Conservation (phyloP, 2,888 invertebrate species). For the Parnassius orleans region DNA sequence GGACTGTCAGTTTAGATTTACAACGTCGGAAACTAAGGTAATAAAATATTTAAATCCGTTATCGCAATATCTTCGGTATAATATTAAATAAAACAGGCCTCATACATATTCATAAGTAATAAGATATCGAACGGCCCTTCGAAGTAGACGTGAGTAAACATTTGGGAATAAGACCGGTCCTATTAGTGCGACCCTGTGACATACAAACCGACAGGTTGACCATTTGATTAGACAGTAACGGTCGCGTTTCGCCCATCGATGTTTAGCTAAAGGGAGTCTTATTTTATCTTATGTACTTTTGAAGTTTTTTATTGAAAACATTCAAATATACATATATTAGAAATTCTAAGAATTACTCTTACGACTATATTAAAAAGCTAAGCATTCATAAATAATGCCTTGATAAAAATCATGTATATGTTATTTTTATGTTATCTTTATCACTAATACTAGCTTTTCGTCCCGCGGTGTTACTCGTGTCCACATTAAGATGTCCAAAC, state of each 20-base stretch:
- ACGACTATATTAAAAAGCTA: no score
- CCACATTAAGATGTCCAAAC: no score
- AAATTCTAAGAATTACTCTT: no score
- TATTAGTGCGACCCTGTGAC: slow-evolving; percentile 50
- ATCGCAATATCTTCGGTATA: neutral
- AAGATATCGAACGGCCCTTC: slow-evolving; percentile 5
- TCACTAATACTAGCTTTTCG: no score
- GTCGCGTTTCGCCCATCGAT: slow-evolving; percentile 14
- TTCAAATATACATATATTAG: no score
- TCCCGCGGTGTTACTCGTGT: no score
- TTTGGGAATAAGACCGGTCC: slow-evolving; percentile 33
- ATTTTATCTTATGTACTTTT: neutral
- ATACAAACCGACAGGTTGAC: slow-evolving; percentile 38
- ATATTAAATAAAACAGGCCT: neutral
- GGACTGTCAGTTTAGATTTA: neutral
- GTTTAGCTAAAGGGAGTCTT: neutral
- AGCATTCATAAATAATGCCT: no score
- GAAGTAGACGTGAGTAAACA: slow-evolving; percentile 14
- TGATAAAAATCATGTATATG: no score
- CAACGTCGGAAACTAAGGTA: no score
- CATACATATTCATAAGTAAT: slow-evolving; percentile 7
- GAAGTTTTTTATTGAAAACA: neutral
- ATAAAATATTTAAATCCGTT: neutral
- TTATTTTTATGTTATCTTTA: no score
- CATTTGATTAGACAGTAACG: slow-evolving; percentile 32